Conservation (phyloP, 2,797 vertebrate genomes). For the Melopsittacus undulatus region DNA sequence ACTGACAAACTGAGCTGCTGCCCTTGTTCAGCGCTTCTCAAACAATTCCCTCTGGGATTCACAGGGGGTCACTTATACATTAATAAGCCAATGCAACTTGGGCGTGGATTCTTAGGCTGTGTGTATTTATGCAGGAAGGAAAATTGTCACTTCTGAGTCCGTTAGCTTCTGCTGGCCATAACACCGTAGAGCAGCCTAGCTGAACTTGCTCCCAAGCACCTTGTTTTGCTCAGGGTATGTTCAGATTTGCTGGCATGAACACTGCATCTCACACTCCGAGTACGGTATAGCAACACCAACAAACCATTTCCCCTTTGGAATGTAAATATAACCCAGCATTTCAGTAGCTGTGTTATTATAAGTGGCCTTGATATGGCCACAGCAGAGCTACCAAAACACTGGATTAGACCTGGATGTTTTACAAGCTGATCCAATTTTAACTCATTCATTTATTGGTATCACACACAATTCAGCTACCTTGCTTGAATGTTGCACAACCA, state of each 20-base stretch:
- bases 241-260: background rate
- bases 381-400: background rate
- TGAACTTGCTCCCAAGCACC: background rate
- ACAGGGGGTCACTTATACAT: background rate
- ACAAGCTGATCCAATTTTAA: conserved; percentile 9
- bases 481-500: background rate
- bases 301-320: background rate
- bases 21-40: background rate
- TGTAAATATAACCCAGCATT: conserved; percentile 21
- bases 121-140: background rate
- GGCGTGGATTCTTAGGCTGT: background rate
- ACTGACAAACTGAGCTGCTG: background rate
- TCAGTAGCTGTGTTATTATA: background rate
- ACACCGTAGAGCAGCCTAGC: background rate
- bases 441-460: conserved; percentile 11
- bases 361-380: conserved; percentile 14
- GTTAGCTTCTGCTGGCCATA: background rate
- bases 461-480: background rate
- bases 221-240: background rate
- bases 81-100: background rate
- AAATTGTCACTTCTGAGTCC: background rate
- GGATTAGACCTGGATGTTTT: background rate
- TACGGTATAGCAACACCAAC: background rate
- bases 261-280: background rate
- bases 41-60: background rate